Evolutionary conservation across 2,797 vertebrate genomes (phyloP).

Genomic region (Pelodytes ibericus): DNA sequence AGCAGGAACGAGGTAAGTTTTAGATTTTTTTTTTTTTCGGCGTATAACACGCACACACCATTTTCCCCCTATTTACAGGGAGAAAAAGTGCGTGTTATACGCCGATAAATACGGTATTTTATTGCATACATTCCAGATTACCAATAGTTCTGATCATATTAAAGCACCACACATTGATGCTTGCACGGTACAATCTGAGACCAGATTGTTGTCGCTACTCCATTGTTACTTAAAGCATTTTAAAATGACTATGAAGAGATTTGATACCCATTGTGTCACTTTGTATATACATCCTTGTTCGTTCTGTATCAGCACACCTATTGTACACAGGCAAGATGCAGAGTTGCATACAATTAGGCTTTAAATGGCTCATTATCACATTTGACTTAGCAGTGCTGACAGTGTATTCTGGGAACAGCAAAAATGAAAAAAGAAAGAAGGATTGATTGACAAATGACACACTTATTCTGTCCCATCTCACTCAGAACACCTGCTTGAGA

Average conservation of each 20-base stretch:
- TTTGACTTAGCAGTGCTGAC: background rate
- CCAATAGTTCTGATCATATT: too few relatives aligned
- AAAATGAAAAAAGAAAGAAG: constrained; percentile 6
- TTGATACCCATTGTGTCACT: too few relatives aligned
- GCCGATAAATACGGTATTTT: too few relatives aligned
- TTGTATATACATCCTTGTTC: background rate
- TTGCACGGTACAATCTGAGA: too few relatives aligned
- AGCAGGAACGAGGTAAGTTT: too few relatives aligned
- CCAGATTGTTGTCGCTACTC: too few relatives aligned
- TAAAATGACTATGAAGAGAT: background rate
- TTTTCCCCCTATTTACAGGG: too few relatives aligned
- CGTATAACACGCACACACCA: too few relatives aligned
- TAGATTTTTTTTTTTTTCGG: too few relatives aligned
- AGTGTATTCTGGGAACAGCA: background rate
- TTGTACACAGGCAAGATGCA: background rate
- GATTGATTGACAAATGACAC: constrained; percentile 33
- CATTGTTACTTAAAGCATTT: background rate
- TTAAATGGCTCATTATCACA: constrained; percentile 8
- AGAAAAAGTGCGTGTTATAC: too few relatives aligned
- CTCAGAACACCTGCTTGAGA: constrained; percentile 26
- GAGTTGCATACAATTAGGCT: background rate
- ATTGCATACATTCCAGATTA: too few relatives aligned
- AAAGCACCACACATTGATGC: too few relatives aligned
- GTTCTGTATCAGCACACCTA: background rate
- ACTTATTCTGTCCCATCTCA: constrained; percentile 1